A percentile compares a stretch with the other conserved stretches of the same genome.
These are phyloP conservation scores for Zaprionus kolodkinae DNA, from an alignment of 1,140 invertebrate genomes.

Conservation along the genomic window DNA sequence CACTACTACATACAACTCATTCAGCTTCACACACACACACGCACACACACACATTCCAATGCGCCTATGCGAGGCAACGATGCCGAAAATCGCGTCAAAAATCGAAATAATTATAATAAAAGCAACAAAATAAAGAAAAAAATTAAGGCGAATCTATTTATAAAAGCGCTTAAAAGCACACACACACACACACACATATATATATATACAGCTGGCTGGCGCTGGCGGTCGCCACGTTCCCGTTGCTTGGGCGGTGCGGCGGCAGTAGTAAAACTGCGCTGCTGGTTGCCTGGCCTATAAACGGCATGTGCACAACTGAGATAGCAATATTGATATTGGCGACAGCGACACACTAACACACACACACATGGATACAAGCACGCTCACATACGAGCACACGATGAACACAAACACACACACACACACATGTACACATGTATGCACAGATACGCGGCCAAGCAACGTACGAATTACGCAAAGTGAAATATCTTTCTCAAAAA, in stretches of 20 bases:
- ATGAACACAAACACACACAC: slow-evolving; percentile 45
- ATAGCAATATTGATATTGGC: slow-evolving; percentile 68
- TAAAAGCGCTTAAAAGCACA: slow-evolving; percentile 72
- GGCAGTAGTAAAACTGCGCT: slow-evolving; percentile 62
- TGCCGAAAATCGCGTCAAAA: slow-evolving; percentile 63
- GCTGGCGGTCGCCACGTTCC: slow-evolving; percentile 49
- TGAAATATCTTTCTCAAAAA: slow-evolving; percentile 83
- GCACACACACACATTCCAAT: slow-evolving; percentile 56
- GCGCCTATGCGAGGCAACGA: slow-evolving; percentile 40
- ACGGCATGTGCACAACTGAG: slow-evolving; percentile 48
- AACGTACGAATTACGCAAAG: slow-evolving; percentile 83
- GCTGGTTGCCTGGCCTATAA: slow-evolving; percentile 47
- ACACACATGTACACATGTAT: slow-evolving; percentile 10
- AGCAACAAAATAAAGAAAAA: slow-evolving; percentile 68
- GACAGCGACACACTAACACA: slow-evolving; percentile 62
- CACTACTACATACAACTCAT: slow-evolving; percentile 52
- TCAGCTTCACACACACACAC: slow-evolving; percentile 58
- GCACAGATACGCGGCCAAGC: slow-evolving; percentile 52
- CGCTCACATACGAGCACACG: slow-evolving; percentile 35
- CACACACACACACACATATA: slow-evolving; percentile 37
- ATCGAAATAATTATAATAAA: slow-evolving; percentile 77
- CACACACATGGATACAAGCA: slow-evolving; percentile 22
- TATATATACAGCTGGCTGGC: slow-evolving; percentile 38
- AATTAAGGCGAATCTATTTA: slow-evolving; percentile 72
- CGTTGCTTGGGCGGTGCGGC: slow-evolving; percentile 26